A percentile compares a stretch with the other conserved stretches of the same genome.
phyloP scores from a whole-genome alignment of 2,797 vertebrate species.

The Pseudomugil tenellus region DNA sequence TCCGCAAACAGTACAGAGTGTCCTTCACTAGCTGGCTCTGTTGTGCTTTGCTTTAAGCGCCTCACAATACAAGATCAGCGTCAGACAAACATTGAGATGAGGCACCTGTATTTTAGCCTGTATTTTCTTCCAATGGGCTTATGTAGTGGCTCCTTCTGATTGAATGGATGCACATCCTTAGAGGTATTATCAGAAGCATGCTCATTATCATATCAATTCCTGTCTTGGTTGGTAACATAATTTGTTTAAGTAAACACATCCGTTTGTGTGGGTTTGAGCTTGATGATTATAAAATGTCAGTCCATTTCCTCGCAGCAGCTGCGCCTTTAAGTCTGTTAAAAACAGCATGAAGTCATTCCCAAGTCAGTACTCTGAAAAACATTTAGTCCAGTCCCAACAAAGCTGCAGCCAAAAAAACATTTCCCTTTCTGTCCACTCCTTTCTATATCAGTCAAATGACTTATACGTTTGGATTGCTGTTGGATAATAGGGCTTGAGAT shows the following conservation, averaged over 20 bases:
- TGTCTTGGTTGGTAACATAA: slow-evolving; percentile 52
- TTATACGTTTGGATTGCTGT: slow-evolving; percentile 62
- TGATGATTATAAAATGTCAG: slow-evolving; percentile 53
- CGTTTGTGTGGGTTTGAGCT: slow-evolving; percentile 52
- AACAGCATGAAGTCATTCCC: slow-evolving; percentile 91
- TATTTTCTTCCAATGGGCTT: slow-evolving; percentile 31
- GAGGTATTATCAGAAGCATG: slow-evolving; percentile 51
- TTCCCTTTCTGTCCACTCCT: slow-evolving; percentile 60
- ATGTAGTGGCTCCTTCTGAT: slow-evolving; percentile 57
- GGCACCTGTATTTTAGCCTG: slow-evolving; percentile 71
- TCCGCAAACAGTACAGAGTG: slow-evolving; percentile 82
- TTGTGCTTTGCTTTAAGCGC: slow-evolving; percentile 64
- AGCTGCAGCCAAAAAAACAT: slow-evolving; percentile 79
- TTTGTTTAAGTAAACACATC: slow-evolving; percentile 69
- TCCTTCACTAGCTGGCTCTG: slow-evolving; percentile 78
- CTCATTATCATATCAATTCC: slow-evolving; percentile 73
- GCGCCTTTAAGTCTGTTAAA: slow-evolving; percentile 77
- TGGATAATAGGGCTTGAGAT: slow-evolving; percentile 56
- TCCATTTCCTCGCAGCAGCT: slow-evolving; percentile 87
- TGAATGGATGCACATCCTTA: slow-evolving; percentile 61
- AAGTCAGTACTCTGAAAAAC: slow-evolving; percentile 86
- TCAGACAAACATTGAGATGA: slow-evolving; percentile 67
- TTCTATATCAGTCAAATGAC: slow-evolving; percentile 73
- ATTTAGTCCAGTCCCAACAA: slow-evolving; percentile 77
- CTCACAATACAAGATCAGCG: slow-evolving; percentile 70